Evolutionary conservation across 1,140 invertebrate genomes (phyloP), one percentile per base, ranked within the genome.

Genomic region (Hypothenemus hampei): DNA sequence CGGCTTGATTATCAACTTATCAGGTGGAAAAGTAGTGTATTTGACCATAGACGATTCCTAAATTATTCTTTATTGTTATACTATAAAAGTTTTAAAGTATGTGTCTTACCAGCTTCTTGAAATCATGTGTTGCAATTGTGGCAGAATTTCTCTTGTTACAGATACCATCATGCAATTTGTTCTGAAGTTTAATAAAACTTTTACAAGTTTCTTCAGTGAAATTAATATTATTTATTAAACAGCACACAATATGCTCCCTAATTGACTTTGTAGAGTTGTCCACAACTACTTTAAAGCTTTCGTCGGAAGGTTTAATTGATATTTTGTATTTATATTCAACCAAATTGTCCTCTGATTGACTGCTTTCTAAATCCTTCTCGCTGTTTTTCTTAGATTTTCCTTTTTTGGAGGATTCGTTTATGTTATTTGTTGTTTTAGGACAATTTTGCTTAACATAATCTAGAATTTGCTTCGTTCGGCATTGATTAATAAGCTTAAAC

Each of bases 71-170:
- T 37, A 11, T 15, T n/a, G 16, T 11, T 26, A 49, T 19, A 36
- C 26, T 29, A 8, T 37, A 39, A 49, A 37, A 50, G 56, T 10
- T 40, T 31, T 44, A 37, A 11, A 8, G 6, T 37, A 41, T 18
- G 16, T 8, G 11, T 64, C 61, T 65, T 69, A 77, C 79, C 78
- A 91, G 71, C 60, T 81, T 81, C 19, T 73, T 74, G 40, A 88
- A 69, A 71, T 92, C 88, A 73, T 91, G 89, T 2, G 87, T 91
- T 7, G 88, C 88, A 58, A 92, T 85, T 2, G 88, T 91, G 4
- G 86, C 85, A 2, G 76, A 72, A 64, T 85, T 85, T 58, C 88
- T 72, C 64, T 89, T 89, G 21, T 87, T 80, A 69, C 88, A 91
- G 13, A 88, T 72, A 1, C 78, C 80, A 56, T 91, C 86, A 70